phyloP scores from a whole-genome alignment of 2,888 invertebrate species.

The Stenchaetothrips biformis region DNA sequence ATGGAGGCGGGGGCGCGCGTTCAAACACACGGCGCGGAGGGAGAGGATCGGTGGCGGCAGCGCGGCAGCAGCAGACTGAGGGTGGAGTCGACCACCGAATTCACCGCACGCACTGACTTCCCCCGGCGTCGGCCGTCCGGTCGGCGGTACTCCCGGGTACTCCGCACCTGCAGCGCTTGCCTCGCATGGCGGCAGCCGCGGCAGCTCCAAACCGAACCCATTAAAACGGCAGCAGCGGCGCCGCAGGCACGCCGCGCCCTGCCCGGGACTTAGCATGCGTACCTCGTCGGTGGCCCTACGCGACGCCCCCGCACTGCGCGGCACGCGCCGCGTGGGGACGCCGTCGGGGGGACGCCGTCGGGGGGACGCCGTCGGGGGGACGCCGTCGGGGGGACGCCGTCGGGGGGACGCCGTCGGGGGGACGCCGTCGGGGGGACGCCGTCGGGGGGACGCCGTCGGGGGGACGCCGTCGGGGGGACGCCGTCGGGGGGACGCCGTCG shows the following conservation, averaged over 20 bases:
- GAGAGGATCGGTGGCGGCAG: no score
- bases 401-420: conserved; percentile 37
- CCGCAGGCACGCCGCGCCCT: background rate
- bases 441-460: conserved; percentile 37
- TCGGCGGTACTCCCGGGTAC: no score
- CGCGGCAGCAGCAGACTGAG: no score
- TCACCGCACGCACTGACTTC: no score
- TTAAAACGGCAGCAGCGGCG: background rate
- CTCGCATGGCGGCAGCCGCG: no score
- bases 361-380: conserved; percentile 37
- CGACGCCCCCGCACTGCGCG: background rate
- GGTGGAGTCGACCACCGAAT: no score
- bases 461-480: conserved; percentile 40
- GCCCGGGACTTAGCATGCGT: background rate
- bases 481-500: conserved; percentile 14
- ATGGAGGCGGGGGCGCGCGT: background rate
- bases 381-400: conserved; percentile 36
- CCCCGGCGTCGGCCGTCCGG: no score
- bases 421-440: background rate
- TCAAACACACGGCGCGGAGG: no score
- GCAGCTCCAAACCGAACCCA: no score
- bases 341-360: no score
- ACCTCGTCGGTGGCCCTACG: background rate
- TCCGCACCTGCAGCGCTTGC: no score
- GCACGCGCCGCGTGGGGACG: background rate